Base-by-base conservation (phyloP, 1,140 invertebrate species). In the Samia ricini region DNA sequence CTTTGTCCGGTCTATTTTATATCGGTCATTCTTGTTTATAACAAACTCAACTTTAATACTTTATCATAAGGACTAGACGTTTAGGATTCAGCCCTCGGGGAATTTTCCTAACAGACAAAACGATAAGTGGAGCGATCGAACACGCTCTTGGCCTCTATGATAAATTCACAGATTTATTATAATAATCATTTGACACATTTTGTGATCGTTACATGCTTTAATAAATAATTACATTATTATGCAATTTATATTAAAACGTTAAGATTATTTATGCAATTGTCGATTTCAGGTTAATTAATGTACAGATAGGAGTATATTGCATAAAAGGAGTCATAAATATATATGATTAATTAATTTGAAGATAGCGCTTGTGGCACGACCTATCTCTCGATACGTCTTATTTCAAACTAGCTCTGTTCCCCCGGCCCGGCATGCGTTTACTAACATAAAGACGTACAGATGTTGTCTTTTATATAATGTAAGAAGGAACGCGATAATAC, bases 21-120 rank as follows among this genome's bases (percentile, higher is more conserved):
- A 48, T 42, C 21, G 26, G 54, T 42, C 33, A 42, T 42, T 60
- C 23, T 51, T 52, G 52, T 20, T 21, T 49, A 24, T 20, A 42
- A 29, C 21, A 59, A 61, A 50, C 15, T 65, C 54, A 26, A 61
- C 63, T 57, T 65, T 65, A 65, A 36, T 49, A 54, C 54, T 22
- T 51, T 57, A 48, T 33, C 7, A 24, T 61, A 65, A 57, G 55
- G 50, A 15, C n/a, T 51, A 24, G 20, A 33, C 24, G 21, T 49
- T 58, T 29, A 18, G 60, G 50, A 56, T 29, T 23, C 24, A n/a
- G 20, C 54, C 48, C 29, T 29, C 3, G 55, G 52, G 58, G 59
- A 61, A 65, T 50, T 60, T 64, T 56, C 58, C 54, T 51, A 54
- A 51, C n/a, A 36, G 10, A 42, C 33, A 12, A 42, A 48, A 56